Evolutionary conservation across 2,113 vertebrate genomes (phyloP).

Genomic region (Phyllopteryx taeniolatus): DNA sequence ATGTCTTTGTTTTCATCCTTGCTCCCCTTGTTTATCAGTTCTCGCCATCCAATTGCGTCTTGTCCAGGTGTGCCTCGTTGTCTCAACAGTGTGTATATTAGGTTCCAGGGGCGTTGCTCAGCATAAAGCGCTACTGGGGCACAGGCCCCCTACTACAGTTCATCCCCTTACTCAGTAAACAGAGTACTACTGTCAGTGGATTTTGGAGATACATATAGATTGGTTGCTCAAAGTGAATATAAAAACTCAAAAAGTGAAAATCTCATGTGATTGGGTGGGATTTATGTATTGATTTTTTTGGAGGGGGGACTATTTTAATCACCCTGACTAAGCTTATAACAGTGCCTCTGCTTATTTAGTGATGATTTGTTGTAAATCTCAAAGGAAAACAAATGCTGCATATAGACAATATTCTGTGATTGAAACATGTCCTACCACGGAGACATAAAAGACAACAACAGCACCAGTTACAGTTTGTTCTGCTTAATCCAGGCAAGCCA

Average conservation of each 20-base stretch:
- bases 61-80: too few species aligned
- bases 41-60: background rate
- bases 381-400: constrained; percentile 38
- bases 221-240: too few species aligned
- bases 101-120: too few species aligned
- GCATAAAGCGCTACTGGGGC: too few species aligned
- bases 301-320: background rate
- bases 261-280: constrained; percentile 14
- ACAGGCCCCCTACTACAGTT: too few species aligned
- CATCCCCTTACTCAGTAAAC: too few species aligned
- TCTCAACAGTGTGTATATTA: too few species aligned
- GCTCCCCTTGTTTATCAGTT: background rate
- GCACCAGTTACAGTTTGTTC: constrained; percentile 6
- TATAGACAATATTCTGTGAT: constrained; percentile 41
- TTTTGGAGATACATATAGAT: too few species aligned
- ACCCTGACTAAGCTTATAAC: constrained; percentile 23
- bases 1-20: background rate
- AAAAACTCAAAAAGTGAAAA: too few species aligned
- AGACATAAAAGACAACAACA: constrained; percentile 34
- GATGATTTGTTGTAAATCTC: constrained; percentile 42
- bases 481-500: constrained; percentile 45
- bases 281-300: constrained; percentile 8
- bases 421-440: constrained; percentile 41
- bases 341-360: constrained; percentile 43
- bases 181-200: too few species aligned